phyloP scores from a whole-genome alignment of 2,113 vertebrate species.

The Heloderma charlesbogerti region DNA sequence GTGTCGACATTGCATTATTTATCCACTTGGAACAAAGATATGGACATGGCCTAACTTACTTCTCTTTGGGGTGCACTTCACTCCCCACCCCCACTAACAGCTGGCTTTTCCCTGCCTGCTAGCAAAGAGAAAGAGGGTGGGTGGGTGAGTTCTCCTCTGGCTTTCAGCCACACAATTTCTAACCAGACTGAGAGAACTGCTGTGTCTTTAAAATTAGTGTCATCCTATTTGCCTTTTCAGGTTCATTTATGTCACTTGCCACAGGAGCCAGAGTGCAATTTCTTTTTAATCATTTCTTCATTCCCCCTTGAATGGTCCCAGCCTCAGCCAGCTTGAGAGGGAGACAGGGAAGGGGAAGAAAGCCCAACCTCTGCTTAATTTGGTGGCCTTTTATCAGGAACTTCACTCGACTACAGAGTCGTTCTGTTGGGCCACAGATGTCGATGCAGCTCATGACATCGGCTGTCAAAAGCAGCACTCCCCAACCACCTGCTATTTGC shows the following conservation, averaged over 20 bases:
- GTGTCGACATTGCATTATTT: slow-evolving; percentile 59
- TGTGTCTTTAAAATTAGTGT: slow-evolving; percentile 69
- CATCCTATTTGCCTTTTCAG: slow-evolving; percentile 73
- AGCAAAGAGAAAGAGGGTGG: not conserved
- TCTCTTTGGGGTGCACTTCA: slow-evolving; percentile 44
- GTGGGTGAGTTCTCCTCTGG: slow-evolving; percentile 31
- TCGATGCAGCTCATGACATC: slow-evolving; percentile 69
- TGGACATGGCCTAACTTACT: slow-evolving; percentile 47
- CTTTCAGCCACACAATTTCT: slow-evolving; percentile 46
- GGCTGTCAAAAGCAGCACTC: slow-evolving; percentile 70
- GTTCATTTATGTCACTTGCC: slow-evolving; percentile 71
- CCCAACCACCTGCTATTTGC: slow-evolving; percentile 71
- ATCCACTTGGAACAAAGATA: slow-evolving; percentile 44
- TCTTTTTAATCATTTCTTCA: slow-evolving; percentile 75
- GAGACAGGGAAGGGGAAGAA: slow-evolving; percentile 49
- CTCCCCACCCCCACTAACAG: slow-evolving; percentile 33
- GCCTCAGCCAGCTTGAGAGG: slow-evolving; percentile 38
- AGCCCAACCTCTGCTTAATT: slow-evolving; percentile 64
- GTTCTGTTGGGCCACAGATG: slow-evolving; percentile 68
- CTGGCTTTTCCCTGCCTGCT: slow-evolving; percentile 20
- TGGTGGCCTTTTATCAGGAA: slow-evolving; percentile 73
- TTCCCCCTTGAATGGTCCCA: slow-evolving; percentile 49
- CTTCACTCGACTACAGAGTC: slow-evolving; percentile 59
- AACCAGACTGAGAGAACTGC: slow-evolving; percentile 38
- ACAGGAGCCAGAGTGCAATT: slow-evolving; percentile 57